A percentile compares a stretch with the other conserved stretches of the same genome.
phyloP scores from a whole-genome alignment of 2,888 invertebrate genomes.

The Mythimna loreyi region DNA sequence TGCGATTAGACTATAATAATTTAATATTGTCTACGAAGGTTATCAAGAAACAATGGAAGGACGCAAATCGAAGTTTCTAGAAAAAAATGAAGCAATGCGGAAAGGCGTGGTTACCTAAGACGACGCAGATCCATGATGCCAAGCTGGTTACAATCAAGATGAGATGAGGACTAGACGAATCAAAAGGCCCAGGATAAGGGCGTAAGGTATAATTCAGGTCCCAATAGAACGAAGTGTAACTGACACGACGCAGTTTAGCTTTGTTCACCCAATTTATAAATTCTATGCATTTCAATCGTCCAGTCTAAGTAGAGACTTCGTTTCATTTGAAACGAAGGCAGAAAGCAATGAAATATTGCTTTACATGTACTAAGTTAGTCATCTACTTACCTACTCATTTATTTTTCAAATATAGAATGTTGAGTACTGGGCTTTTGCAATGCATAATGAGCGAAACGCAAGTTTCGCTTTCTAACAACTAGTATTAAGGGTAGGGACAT shows the following conservation, averaged over 20 bases:
- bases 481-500: slow-evolving; percentile 38
- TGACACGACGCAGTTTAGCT: slow-evolving; percentile 60
- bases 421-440: slow-evolving; percentile 45
- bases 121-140: background rate
- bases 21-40: slow-evolving; percentile 18
- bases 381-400: no score
- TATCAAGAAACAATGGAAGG: slow-evolving; percentile 30
- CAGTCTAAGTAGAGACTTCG: slow-evolving; percentile 35
- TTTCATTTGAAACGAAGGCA: slow-evolving; percentile 31
- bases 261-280: slow-evolving; percentile 46
- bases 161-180: slow-evolving; percentile 27
- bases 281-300: slow-evolving; percentile 55
- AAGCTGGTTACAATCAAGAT: slow-evolving; percentile 1
- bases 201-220: slow-evolving; percentile 57
- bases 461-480: slow-evolving; percentile 29
- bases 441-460: slow-evolving; percentile 44
- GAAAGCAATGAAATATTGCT: background rate
- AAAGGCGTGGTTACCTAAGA: background rate
- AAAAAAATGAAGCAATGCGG: slow-evolving; percentile 23
- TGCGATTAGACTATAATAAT: background rate
- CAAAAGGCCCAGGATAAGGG: slow-evolving; percentile 15
- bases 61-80: slow-evolving; percentile 36
- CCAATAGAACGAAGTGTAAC: slow-evolving; percentile 60
- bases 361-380: no score
- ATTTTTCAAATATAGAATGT: background rate